A percentile compares a stretch with the other conserved stretches of the same genome.
phyloP scores from a whole-genome alignment of 2,888 invertebrate genomes.

The Aphidoletes aphidimyza region DNA sequence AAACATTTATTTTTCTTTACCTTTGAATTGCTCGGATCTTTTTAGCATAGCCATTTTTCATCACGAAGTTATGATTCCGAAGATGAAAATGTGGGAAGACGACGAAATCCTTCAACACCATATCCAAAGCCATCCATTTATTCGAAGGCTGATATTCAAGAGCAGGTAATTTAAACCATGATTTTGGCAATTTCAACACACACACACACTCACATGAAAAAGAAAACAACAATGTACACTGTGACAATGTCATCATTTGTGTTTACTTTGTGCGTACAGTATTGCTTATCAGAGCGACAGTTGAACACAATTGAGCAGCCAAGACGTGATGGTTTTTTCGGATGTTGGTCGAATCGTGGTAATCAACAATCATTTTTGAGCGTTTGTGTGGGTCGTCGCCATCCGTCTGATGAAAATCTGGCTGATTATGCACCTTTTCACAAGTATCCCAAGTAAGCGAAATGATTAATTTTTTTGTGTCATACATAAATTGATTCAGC shows the following conservation, averaged over 20 bases:
- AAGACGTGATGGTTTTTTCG: slow-evolving; percentile 76
- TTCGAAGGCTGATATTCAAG: slow-evolving; percentile 85
- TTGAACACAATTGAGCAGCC: slow-evolving; percentile 78
- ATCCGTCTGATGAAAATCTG: slow-evolving; percentile 89
- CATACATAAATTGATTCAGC: too few species aligned
- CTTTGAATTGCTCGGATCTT: not conserved
- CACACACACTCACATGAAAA: too few species aligned
- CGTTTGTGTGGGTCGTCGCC: slow-evolving; percentile 85
- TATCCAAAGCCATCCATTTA: slow-evolving; percentile 71
- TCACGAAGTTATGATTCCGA: slow-evolving; percentile 76
- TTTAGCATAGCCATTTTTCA: slow-evolving; percentile 37
- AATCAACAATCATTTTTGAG: slow-evolving; percentile 77
- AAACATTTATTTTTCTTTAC: not conserved
- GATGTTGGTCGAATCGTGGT: slow-evolving; percentile 78
- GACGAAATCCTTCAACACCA: slow-evolving; percentile 69
- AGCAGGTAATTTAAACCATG: slow-evolving; percentile 71
- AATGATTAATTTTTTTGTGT: not conserved
- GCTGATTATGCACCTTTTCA: slow-evolving; percentile 85
- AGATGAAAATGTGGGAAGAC: slow-evolving; percentile 81
- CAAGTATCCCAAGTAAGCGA: slow-evolving; percentile 74
- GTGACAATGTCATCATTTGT: not conserved
- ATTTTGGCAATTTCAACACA: not conserved
- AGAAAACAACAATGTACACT: too few species aligned
- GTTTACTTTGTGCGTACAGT: slow-evolving; percentile 64
- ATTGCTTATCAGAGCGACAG: slow-evolving; percentile 92